phyloP scores from a whole-genome alignment of 2,113 vertebrate genomes.

The Rhineura floridana region DNA sequence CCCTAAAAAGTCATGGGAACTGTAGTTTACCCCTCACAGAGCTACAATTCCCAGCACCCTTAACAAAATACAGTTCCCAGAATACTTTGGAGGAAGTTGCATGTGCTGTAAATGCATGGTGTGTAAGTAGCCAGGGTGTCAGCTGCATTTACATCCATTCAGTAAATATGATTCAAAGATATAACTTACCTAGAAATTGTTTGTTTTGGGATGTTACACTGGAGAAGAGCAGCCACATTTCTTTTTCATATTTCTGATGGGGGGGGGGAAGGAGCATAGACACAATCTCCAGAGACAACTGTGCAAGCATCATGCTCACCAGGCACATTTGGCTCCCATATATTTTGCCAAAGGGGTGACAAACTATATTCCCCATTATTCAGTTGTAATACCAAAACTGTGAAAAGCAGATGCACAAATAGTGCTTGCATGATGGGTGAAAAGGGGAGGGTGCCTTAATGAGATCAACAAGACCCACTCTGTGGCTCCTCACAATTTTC shows the following conservation, averaged over 20 bases:
- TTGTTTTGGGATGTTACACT: not conserved
- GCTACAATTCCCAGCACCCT: too few species aligned
- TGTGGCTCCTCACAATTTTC: not conserved
- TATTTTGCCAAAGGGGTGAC: not conserved
- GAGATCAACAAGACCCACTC: too few species aligned
- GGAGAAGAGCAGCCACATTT: not conserved
- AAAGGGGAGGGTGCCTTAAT: not conserved
- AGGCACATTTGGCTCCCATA: too few species aligned
- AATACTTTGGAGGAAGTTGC: not conserved
- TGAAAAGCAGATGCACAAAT: not conserved
- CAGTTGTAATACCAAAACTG: not conserved
- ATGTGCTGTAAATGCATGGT: not conserved
- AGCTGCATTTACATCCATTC: not conserved
- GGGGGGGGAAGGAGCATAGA: not conserved
- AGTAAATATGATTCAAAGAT: not conserved
- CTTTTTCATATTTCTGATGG: not conserved
- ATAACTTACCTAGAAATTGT: not conserved
- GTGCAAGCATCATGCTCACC: not conserved
- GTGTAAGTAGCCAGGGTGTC: fast-evolving
- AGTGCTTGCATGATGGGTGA: not conserved
- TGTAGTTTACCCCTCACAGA: too few species aligned
- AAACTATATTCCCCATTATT: not conserved
- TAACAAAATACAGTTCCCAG: too few species aligned
- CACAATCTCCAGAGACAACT: not conserved
- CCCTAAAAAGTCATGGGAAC: too few species aligned